phyloP scores from a whole-genome alignment of 2,113 vertebrate species.

The Philantomba maxwellii region DNA sequence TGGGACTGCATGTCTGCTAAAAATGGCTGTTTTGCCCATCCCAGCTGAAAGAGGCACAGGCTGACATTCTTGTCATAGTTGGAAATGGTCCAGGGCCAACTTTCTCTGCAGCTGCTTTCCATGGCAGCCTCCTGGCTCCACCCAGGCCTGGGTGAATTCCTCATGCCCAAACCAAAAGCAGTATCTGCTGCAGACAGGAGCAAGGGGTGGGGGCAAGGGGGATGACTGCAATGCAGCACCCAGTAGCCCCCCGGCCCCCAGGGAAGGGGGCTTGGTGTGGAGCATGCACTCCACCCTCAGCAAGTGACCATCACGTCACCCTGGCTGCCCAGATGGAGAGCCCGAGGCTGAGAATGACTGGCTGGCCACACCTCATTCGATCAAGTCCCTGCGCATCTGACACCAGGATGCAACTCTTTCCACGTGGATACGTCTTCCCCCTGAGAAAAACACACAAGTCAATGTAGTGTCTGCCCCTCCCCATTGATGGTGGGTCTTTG shows the following conservation, averaged over 20 bases:
- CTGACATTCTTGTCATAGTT: slow-evolving; percentile 36
- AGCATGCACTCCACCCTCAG: too few relatives aligned
- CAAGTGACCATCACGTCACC: background rate
- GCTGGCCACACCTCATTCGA: background rate
- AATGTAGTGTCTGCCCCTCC: rapidly evolving
- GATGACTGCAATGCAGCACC: background rate
- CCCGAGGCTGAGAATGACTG: background rate
- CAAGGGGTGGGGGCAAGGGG: rapidly evolving
- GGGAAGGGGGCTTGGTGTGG: too few relatives aligned
- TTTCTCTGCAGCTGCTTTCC: slow-evolving; percentile 15
- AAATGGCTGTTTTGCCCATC: background rate
- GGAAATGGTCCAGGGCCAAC: background rate
- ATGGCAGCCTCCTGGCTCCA: background rate
- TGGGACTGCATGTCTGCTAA: background rate
- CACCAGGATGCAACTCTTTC: background rate
- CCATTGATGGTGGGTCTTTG: rapidly evolving
- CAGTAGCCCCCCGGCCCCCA: rapidly evolving
- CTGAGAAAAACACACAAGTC: background rate
- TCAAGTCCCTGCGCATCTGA: background rate
- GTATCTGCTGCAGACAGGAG: background rate
- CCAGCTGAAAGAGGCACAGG: background rate
- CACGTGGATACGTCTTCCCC: background rate
- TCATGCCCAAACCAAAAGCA: background rate
- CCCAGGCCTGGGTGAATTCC: background rate
- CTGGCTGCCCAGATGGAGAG: background rate